A percentile compares a stretch with the other conserved stretches of the same genome.
Conservation (phyloP, 2,888 invertebrate genomes). For the Sinhomidia bicolor region DNA sequence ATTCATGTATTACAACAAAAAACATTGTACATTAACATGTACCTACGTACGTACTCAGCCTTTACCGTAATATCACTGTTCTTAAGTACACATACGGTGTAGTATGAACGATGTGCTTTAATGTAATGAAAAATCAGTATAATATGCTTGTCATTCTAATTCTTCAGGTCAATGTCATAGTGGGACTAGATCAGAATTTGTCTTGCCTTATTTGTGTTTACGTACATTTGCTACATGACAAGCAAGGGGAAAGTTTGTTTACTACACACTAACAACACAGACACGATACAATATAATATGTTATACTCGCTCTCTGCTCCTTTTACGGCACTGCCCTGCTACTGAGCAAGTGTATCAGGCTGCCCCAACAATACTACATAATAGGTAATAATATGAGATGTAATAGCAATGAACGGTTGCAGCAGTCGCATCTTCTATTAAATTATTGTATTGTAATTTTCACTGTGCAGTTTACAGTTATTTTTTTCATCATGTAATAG, state of each 20-base stretch:
- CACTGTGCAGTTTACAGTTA: too few species aligned
- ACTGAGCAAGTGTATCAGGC: conserved; percentile 3
- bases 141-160: conserved; percentile 65
- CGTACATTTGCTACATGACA: background rate
- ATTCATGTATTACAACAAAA: too few species aligned
- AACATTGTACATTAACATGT: too few species aligned
- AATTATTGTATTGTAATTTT: too few species aligned
- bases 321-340: too few species aligned
- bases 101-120: conserved; percentile 55
- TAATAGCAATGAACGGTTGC: too few species aligned
- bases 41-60: background rate
- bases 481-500: too few species aligned
- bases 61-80: conserved; percentile 5
- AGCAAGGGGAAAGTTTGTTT: background rate
- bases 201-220: background rate
- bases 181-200: conserved; percentile 30
- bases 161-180: conserved; percentile 69
- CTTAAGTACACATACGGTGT: background rate
- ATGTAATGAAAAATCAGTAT: conserved; percentile 70
- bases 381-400: too few species aligned
- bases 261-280: background rate
- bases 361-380: conserved; percentile 17
- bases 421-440: too few species aligned
- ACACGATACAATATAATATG: background rate
- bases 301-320: background rate